Evolutionary conservation across 2,888 invertebrate species (phyloP).

Genomic region (Pyrrhosoma nymphula): DNA sequence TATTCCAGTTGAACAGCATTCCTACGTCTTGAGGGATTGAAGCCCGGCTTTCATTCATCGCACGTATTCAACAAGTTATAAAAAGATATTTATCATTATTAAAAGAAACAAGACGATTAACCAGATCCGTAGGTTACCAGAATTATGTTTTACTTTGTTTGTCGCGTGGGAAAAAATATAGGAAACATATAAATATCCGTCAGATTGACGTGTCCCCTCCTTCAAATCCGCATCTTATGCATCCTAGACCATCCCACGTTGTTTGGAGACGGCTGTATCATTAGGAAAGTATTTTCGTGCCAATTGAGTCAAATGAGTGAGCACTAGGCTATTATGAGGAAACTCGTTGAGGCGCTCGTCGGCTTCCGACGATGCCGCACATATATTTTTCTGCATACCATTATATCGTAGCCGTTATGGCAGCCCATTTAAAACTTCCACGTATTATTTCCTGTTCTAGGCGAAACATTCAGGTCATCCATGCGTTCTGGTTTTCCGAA

Average conservation of each 20-base stretch:
- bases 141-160: no score
- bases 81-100: no score
- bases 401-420: background rate
- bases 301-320: background rate
- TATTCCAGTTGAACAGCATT: no score
- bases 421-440: background rate
- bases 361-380: background rate
- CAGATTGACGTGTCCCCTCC: background rate
- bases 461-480: conserved; percentile 26
- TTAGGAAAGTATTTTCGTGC: background rate
- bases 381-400: background rate
- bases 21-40: no score
- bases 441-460: background rate
- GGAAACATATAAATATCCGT: no score
- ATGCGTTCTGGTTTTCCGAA: background rate
- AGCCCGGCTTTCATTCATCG: no score
- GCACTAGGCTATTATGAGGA: background rate
- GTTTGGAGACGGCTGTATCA: background rate
- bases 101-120: no score
- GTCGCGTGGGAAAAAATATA: no score
- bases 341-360: background rate
- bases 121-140: no score
- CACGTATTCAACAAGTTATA: no score
- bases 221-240: background rate
- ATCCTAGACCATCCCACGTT: background rate